phyloP scores from a whole-genome alignment of 2,888 invertebrate species.

The Adelognathus sp. region DNA sequence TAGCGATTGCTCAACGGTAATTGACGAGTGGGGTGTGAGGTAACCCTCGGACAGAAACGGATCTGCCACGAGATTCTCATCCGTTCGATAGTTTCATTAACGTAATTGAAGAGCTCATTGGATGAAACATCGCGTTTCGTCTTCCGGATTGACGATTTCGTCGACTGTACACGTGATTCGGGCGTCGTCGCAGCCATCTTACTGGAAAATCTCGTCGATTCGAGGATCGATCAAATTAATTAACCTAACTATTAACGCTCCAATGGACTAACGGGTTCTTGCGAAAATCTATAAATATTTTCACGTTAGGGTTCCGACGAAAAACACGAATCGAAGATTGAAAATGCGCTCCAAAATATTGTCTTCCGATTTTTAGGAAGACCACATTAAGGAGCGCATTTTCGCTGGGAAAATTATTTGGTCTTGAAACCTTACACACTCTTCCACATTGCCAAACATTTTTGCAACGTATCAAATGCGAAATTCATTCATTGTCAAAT shows the following conservation, averaged over 20 bases:
- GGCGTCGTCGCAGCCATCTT: background rate
- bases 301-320: no score
- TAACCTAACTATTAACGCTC: background rate
- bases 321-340: no score
- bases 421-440: background rate
- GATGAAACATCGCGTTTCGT: background rate
- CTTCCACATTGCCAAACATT: background rate
- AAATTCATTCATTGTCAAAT: background rate
- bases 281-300: background rate
- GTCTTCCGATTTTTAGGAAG: no score
- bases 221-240: background rate
- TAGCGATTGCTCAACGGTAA: slow-evolving; percentile 33
- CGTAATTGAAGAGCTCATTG: slow-evolving; percentile 44
- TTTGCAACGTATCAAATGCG: background rate
- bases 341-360: no score
- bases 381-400: no score
- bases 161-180: background rate
- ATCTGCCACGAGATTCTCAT: slow-evolving; percentile 22
- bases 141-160: background rate
- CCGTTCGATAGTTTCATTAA: slow-evolving; percentile 33
- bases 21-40: slow-evolving; percentile 38
- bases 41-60: slow-evolving; percentile 20
- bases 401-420: background rate
- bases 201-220: background rate
- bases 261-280: background rate